phyloP scores from a whole-genome alignment of 2,888 invertebrate species.

The Drosophila differens region DNA sequence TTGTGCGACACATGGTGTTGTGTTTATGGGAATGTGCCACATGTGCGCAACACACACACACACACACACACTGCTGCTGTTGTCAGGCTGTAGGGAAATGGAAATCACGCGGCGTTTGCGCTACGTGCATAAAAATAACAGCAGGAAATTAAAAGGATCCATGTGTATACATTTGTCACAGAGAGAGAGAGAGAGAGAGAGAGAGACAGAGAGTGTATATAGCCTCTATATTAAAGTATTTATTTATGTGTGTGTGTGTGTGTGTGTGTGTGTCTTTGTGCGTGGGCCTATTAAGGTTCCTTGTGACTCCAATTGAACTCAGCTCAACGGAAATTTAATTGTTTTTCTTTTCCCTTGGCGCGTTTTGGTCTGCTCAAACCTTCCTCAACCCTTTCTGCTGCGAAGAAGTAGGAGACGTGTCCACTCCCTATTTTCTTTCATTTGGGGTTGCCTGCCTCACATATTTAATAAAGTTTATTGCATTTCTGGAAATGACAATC shows the following conservation, averaged over 20 bases:
- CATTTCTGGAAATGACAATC: conserved; percentile 48
- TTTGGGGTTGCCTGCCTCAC: background rate
- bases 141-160: conserved; percentile 80
- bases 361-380: conserved; percentile 6
- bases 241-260: conserved; percentile 8
- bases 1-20: conserved; percentile 56
- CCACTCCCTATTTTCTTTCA: background rate
- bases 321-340: conserved; percentile 68
- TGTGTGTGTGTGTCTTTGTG: conserved; percentile 5
- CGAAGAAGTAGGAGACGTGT: conserved; percentile 5
- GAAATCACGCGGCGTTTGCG: conserved; percentile 73
- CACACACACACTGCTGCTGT: conserved; percentile 9
- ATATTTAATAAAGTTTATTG: conserved; percentile 66
- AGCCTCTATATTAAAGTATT: background rate
- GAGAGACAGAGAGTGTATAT: background rate
- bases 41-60: conserved; percentile 54
- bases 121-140: conserved; percentile 73
- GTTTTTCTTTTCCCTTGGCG: conserved; percentile 37
- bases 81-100: conserved; percentile 56
- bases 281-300: conserved; percentile 53
- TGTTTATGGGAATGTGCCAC: conserved; percentile 70
- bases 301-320: conserved; percentile 1
- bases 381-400: background rate
- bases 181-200: background rate
- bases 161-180: conserved; percentile 33